phyloP scores from a whole-genome alignment of 2,113 vertebrate species.

The Helogale parvula region DNA sequence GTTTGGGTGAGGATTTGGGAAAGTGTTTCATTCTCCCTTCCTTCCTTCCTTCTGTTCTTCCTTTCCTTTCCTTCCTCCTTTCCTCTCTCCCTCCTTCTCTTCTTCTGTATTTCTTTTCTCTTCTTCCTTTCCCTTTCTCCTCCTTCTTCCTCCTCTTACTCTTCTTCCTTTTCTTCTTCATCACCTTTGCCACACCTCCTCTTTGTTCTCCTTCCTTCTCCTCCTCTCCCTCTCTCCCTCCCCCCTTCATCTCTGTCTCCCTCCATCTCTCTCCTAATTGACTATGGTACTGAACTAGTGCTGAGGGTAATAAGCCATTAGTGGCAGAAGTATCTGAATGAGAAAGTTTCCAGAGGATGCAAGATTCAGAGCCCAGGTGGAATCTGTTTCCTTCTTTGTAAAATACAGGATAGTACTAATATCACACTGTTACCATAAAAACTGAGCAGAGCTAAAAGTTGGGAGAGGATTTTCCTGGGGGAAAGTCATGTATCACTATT shows the following conservation, averaged over 20 bases:
- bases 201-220: fast-evolving
- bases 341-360: not conserved
- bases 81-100: fast-evolving
- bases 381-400: not conserved
- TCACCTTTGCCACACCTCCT: not conserved
- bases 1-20: not conserved
- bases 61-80: not conserved
- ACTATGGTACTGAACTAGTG: not conserved
- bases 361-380: not conserved
- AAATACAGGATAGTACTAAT: not conserved
- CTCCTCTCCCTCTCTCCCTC: not conserved
- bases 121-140: fast-evolving
- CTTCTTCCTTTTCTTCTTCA: fast-evolving
- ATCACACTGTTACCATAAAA: not conserved
- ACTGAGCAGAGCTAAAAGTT: not conserved
- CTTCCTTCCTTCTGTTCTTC: not conserved
- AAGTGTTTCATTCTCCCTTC: not conserved
- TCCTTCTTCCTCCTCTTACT: too few relatives aligned
- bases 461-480: not conserved
- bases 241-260: too few relatives aligned
- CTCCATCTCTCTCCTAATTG: not conserved
- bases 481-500: not conserved
- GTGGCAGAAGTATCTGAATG: not conserved
- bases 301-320: not conserved
- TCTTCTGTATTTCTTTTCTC: fast-evolving